Percentiles rank a stretch among this genome's conserved stretches.
Conservation (phyloP, 1,140 invertebrate genomes). For the Triops cancriformis region DNA sequence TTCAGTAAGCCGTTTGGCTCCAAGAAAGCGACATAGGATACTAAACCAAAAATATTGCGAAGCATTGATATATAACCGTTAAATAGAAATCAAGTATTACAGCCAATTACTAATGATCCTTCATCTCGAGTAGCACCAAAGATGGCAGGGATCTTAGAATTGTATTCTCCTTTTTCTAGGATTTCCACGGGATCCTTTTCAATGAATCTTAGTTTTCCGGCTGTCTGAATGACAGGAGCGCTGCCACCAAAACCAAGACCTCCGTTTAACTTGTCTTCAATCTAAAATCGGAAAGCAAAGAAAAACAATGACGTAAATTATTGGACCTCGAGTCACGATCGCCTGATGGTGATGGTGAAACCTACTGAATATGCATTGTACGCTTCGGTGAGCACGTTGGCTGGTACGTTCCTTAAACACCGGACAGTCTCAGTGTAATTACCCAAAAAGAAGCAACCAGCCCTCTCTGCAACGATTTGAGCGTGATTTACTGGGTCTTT, state of each 20-base stretch:
- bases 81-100: constrained; percentile 4
- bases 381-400: constrained; percentile 15
- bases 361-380: background rate
- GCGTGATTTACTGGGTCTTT: constrained; percentile 36
- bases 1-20: constrained; percentile 22
- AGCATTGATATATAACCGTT: background rate
- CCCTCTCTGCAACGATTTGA: constrained; percentile 35
- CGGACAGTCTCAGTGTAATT: constrained; percentile 40
- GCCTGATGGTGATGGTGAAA: background rate
- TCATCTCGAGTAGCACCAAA: constrained; percentile 27
- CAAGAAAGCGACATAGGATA: constrained; percentile 24
- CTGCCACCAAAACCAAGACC: constrained; percentile 26
- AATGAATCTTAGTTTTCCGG: constrained; percentile 24
- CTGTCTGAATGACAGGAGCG: constrained; percentile 27
- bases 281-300: constrained; percentile 20
- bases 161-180: constrained; percentile 26
- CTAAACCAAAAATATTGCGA: constrained; percentile 18
- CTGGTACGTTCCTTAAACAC: constrained; percentile 34
- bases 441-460: constrained; percentile 36
- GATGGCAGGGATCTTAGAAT: constrained; percentile 21
- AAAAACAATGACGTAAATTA: background rate
- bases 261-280: constrained; percentile 25
- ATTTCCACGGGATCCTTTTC: constrained; percentile 21
- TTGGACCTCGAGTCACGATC: background rate
- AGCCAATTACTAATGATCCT: constrained; percentile 25